Percentiles rank a stretch among this genome's conserved stretches.
Conservation (phyloP, 1,140 invertebrate genomes). For the Globodera ellingtonae region DNA sequence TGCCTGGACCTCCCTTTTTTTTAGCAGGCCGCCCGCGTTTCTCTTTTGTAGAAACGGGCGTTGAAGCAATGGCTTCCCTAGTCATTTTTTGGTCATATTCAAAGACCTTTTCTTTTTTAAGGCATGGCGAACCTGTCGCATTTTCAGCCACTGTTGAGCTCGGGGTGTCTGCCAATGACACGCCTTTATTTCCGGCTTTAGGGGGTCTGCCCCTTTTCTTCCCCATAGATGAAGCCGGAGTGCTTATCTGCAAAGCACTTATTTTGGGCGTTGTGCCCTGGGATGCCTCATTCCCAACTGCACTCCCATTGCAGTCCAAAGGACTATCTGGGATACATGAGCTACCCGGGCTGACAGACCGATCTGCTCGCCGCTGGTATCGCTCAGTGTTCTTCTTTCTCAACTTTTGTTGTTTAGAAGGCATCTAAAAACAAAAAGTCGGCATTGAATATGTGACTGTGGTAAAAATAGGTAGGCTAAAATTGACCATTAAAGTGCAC, state of each 20-base stretch:
- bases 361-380: too few relatives aligned
- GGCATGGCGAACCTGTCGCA: too few relatives aligned
- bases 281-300: neutral
- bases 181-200: neutral
- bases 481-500: neutral
- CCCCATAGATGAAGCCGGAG: neutral
- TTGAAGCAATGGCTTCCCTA: too few relatives aligned
- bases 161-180: too few relatives aligned
- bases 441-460: neutral
- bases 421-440: neutral
- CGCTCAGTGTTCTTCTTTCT: neutral
- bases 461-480: neutral
- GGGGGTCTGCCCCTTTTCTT: neutral
- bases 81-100: too few relatives aligned
- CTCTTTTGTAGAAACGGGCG: too few relatives aligned
- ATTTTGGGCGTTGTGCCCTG: neutral
- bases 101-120: too few relatives aligned
- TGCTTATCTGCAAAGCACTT: neutral
- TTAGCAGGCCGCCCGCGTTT: too few relatives aligned
- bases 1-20: too few relatives aligned
- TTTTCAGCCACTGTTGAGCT: too few relatives aligned
- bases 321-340: neutral
- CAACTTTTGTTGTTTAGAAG: neutral
- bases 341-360: neutral
- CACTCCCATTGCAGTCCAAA: neutral